Evolutionary conservation across 2,797 vertebrate species (phyloP).

Genomic region (Lophotriccus pileatus): DNA sequence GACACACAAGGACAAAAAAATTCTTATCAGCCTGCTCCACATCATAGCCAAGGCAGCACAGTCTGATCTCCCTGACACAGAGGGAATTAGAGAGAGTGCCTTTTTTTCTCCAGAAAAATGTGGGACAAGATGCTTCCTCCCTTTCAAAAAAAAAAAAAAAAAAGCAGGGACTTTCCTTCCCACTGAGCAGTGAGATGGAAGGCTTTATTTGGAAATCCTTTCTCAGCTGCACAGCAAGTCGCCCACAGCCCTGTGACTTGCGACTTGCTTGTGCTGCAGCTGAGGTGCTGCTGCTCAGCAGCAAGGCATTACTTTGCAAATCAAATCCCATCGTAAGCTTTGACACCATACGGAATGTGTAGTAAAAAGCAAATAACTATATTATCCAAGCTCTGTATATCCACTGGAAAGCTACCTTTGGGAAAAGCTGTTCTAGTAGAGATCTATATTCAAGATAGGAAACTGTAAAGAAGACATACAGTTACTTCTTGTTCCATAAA

Average conservation of each 20-base stretch:
- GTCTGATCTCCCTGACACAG: neutral
- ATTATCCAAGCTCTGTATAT: neutral
- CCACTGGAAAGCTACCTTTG: neutral
- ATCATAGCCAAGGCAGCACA: neutral
- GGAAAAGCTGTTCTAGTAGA: neutral
- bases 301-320: neutral
- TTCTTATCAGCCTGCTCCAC: neutral
- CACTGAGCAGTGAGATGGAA: neutral
- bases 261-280: neutral
- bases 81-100: neutral
- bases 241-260: neutral
- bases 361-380: neutral
- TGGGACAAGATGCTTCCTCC: neutral
- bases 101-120: neutral
- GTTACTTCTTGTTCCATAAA: neutral
- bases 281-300: neutral
- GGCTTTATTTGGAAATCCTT: neutral
- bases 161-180: neutral
- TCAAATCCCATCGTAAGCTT: neutral
- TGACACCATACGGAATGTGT: neutral
- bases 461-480: neutral
- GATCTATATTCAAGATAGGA: neutral
- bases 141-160: neutral
- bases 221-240: neutral
- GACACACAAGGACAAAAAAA: neutral